phyloP scores from a whole-genome alignment of 2,113 vertebrate species.

The Nesogale talazaci region DNA sequence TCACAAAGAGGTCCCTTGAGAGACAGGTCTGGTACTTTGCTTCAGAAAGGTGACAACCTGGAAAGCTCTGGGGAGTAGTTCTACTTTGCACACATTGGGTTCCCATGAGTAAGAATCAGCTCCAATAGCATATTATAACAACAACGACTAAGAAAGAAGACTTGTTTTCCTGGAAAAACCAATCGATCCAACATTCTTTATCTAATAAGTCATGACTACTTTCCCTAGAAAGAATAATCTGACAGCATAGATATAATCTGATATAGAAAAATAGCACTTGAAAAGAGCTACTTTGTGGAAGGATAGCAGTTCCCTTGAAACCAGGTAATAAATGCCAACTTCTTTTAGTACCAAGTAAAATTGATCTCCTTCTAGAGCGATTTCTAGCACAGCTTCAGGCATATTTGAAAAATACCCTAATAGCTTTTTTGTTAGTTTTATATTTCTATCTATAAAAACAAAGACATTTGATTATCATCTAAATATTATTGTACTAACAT shows the following conservation, averaged over 20 bases:
- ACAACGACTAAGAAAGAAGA: background rate
- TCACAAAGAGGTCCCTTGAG: background rate
- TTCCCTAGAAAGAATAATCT: background rate
- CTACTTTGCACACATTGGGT: background rate
- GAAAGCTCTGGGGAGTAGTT: background rate
- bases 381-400: background rate
- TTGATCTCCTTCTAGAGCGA: background rate
- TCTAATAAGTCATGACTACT: background rate
- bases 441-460: conserved; percentile 14
- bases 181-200: background rate
- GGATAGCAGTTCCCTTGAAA: conserved; percentile 9
- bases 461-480: background rate
- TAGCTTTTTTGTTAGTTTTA: background rate
- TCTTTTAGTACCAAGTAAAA: background rate
- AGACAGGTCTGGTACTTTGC: background rate
- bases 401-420: background rate
- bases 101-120: background rate
- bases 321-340: background rate
- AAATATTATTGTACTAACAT: conserved; percentile 2
- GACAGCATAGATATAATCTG: background rate
- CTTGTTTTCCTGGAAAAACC: background rate
- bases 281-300: conserved; percentile 12
- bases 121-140: background rate
- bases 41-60: background rate
- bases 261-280: conserved; percentile 34